These are phyloP conservation scores for Dugesia japonica DNA, from an alignment of 2,888 invertebrate species.

Conservation along the genomic window DNA sequence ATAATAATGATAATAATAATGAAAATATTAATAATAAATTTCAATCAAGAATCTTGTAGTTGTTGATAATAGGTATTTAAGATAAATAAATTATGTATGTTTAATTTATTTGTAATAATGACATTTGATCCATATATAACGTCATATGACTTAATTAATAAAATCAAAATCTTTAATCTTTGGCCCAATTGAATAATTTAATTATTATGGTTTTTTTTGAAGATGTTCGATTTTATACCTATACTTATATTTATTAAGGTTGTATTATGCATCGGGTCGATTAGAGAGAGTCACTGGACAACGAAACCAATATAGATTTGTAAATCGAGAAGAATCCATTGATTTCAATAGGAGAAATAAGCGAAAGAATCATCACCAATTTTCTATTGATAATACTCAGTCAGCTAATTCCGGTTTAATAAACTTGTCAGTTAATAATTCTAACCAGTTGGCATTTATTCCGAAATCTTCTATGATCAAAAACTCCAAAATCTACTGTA, in stretches of 20 bases:
- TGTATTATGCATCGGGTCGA: conserved; percentile 31
- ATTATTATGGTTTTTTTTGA: no score
- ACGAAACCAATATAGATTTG: conserved; percentile 31
- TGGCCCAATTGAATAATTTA: not conserved
- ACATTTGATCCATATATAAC: not conserved
- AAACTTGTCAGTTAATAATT: not conserved
- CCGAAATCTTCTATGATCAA: not conserved
- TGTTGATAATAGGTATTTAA: not conserved
- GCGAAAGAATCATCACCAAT: not conserved
- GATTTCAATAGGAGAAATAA: not conserved
- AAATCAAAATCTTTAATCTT: not conserved
- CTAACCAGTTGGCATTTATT: not conserved
- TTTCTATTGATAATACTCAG: not conserved
- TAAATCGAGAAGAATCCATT: not conserved
- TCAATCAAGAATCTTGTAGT: not conserved
- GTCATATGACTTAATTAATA: conserved; percentile 12
- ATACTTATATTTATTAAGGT: not conserved
- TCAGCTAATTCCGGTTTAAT: not conserved
- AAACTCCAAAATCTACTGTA: not conserved
- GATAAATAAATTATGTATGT: not conserved
- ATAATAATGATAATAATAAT: no score
- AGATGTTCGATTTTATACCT: no score
- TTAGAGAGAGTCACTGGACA: conserved; percentile 28
- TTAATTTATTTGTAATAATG: not conserved
- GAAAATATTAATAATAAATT: not conserved